phyloP scores from a whole-genome alignment of 2,797 vertebrate genomes.

The Sphenopsis melanotis region DNA sequence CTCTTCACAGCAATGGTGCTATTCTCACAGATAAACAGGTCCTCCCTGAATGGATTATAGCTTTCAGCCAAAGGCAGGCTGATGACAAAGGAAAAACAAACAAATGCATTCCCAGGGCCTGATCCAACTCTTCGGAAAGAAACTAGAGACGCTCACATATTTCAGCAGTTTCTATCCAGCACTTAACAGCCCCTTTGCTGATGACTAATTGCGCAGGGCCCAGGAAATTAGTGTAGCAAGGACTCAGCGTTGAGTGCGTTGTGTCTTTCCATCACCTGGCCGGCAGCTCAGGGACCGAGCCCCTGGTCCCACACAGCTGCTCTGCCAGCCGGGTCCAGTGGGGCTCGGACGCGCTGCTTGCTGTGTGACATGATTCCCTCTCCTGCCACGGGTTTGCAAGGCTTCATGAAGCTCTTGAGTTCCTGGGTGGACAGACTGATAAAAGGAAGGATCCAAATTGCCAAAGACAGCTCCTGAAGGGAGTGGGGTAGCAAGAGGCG shows the following conservation, averaged over 20 bases:
- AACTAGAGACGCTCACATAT: background rate
- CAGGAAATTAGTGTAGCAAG: background rate
- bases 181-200: background rate
- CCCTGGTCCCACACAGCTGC: accelerated
- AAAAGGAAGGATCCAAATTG: background rate
- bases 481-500: background rate
- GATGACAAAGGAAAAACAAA: conserved; percentile 35
- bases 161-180: background rate
- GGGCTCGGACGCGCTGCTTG: background rate
- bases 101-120: background rate
- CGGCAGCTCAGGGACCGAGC: background rate
- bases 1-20: conserved; percentile 20
- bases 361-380: background rate
- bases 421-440: background rate
- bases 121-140: background rate
- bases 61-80: conserved; percentile 3
- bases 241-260: accelerated
- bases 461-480: background rate
- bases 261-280: background rate
- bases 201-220: background rate
- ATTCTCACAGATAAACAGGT: conserved; percentile 21
- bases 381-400: background rate
- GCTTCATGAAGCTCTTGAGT: background rate
- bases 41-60: background rate
- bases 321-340: accelerated